Evolutionary conservation across 2,888 invertebrate genomes (phyloP).

Genomic region (Strigamia maritima): DNA sequence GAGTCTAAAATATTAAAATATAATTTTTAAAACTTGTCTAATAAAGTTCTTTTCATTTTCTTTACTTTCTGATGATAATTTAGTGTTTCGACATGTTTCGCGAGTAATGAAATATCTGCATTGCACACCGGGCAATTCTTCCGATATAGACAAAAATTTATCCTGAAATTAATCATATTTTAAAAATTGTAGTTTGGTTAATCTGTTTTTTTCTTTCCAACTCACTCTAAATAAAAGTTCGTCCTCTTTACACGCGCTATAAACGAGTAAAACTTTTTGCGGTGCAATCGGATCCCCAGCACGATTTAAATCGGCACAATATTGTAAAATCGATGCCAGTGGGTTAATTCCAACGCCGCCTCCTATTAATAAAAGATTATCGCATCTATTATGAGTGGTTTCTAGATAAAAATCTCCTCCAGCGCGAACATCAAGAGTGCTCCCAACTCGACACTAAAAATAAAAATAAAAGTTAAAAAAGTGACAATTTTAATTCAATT

Average conservation of each 20-base stretch:
- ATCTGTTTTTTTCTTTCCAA: neutral
- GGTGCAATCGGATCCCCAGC: neutral
- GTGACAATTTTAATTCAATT: neutral
- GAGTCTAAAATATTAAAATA: neutral
- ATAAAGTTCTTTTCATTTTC: neutral
- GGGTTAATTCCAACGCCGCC: slow-evolving; percentile 35
- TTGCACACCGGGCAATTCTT: neutral
- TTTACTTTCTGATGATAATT: neutral
- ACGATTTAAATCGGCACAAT: neutral
- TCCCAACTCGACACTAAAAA: slow-evolving; percentile 34
- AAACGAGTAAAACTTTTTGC: slow-evolving; percentile 4
- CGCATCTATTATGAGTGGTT: neutral
- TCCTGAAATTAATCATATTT: neutral
- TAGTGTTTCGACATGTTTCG: neutral
- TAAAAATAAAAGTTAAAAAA: neutral
- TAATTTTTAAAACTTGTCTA: no score
- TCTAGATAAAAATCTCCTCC: slow-evolving; percentile 1
- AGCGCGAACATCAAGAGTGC: neutral
- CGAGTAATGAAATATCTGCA: neutral
- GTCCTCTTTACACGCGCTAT: neutral
- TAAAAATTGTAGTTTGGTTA: neutral
- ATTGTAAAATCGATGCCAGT: slow-evolving; percentile 29
- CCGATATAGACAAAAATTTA: neutral
- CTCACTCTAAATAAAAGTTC: slow-evolving; percentile 16
- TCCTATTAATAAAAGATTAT: slow-evolving; percentile 22